phyloP scores from a whole-genome alignment of 2,797 vertebrate genomes.

The Numenius phaeopus region DNA sequence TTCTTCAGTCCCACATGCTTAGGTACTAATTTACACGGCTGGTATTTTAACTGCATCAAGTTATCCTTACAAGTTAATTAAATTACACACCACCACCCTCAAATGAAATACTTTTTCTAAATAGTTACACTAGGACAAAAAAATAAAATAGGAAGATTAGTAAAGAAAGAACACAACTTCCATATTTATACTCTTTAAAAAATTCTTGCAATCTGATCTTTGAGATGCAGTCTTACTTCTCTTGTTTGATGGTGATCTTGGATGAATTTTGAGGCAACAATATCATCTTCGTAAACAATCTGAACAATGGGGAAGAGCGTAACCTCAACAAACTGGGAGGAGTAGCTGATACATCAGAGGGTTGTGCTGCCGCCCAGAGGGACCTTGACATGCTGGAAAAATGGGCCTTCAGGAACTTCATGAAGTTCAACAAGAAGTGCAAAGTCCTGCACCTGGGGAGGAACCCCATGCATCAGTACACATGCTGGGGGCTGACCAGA shows the following conservation, averaged over 20 bases:
- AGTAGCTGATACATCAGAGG: background rate
- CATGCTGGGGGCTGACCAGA: background rate
- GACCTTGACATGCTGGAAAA: background rate
- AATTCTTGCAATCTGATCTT: background rate
- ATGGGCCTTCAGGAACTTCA: background rate
- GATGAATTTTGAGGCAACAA: background rate
- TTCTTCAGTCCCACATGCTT: background rate
- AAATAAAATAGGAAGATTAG: background rate
- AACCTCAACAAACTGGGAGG: background rate
- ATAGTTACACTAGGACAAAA: background rate
- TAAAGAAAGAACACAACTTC: background rate
- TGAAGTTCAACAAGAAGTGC: background rate
- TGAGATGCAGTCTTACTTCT: background rate
- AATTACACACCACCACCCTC: background rate
- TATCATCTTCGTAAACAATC: background rate
- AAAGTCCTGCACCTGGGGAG: background rate
- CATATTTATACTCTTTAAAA: background rate
- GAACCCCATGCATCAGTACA: background rate
- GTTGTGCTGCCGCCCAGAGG: background rate
- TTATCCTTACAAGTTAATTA: background rate
- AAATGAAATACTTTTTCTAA: background rate
- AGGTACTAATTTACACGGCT: background rate
- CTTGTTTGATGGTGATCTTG: background rate
- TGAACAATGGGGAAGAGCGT: background rate
- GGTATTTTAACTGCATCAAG: background rate